Evolutionary conservation across 2,888 invertebrate species (phyloP), one percentile per base, ranked within the genome.

Genomic region (Anoplius nigerrimus): DNA sequence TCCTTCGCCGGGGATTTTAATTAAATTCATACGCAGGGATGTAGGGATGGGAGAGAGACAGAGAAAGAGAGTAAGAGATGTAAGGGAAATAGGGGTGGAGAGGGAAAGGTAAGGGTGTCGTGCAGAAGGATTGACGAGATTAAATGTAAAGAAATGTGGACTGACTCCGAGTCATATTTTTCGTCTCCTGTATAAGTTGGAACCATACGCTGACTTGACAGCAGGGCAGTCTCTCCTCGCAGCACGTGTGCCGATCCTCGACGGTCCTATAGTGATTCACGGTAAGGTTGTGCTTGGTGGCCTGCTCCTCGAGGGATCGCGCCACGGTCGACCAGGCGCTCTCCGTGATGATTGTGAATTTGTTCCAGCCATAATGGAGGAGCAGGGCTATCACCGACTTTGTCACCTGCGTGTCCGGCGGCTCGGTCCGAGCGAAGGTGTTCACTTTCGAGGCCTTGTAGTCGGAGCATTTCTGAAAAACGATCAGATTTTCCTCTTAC

Each of bases 331-430:
- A 91, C 94, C 95, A 96, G 3, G 92, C 91, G 83, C 94, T 93
- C 87, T 97, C 96, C 82, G 95, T 94, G 55, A 97, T 91, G 71
- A 98, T 95, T 21, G 97, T 94, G 90, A 98, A 98, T 88, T 97
- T 97, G 81, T 93, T 93, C 99, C 99, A 99, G 82, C 95, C 93
- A 90, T 96, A 98, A 90, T 98, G 95, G 66, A 93, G 92, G 82
- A 99, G 90, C 68, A 99, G 91, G 0, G 98, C 94, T 88, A 99
- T 93, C 81, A 98, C 94, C 55, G 98, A 98, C 90, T 98, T 97
- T 69, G 96, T 97, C 74, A 98, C 97, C 93, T 97, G 98, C 51
- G 95, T 96, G 84, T 98, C 96, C 48, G 97, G 97, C 24, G 98
- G 98, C 89, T 97, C 97, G 43, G 98, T 95, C 85, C 98, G 92